Evolutionary conservation across 2,113 vertebrate species (phyloP), one percentile per base, ranked within the genome.

Genomic region (Numenius arquata): DNA sequence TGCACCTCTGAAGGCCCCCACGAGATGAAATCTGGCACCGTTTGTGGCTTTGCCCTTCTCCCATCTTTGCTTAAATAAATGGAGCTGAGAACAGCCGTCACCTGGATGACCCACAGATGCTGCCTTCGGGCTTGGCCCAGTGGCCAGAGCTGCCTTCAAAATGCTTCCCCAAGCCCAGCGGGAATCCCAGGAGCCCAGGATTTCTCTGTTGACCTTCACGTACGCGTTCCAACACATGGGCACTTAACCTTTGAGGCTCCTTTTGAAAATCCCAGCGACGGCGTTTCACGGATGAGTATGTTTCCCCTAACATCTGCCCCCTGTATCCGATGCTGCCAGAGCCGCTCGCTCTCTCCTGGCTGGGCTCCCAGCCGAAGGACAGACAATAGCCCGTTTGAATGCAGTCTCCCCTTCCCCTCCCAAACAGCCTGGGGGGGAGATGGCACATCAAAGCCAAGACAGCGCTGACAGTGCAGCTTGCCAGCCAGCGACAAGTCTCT

Each of bases 171-270:
- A 5, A 58, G 50, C 26, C 86, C 76, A 12, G 63, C 43, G 73
- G 79, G 52, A 52, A 53, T 59, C 93, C 87, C 95, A 67, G 80
- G 84, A 95, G 76, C 56, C 53, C 63, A 6, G 3, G 21, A 40
- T 61, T 41, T 59, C 92, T 73, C 84, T 56, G 34, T 9, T 23
- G 71, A 80, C 93, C 82, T 70, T 58, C 22, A 3, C 1, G 7
- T 18, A 19, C 2, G 0, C 59, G 3, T 85, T 77, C 92, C 82
- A 74, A 62, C 85, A 70, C 88, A 30, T 4, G 78, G 84, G 82
- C 93, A 86, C 93, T 96, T 91, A 96, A 95, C 95, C 95, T 96
- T 30, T 70, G 93, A 47, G 36, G 89, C 86, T 88, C 91, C 91
- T 62, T 62, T 12, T 85, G 91, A 34, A 91, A 94, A 43, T 6